phyloP scores from a whole-genome alignment of 2,113 vertebrate species.

The Balaeniceps rex region DNA sequence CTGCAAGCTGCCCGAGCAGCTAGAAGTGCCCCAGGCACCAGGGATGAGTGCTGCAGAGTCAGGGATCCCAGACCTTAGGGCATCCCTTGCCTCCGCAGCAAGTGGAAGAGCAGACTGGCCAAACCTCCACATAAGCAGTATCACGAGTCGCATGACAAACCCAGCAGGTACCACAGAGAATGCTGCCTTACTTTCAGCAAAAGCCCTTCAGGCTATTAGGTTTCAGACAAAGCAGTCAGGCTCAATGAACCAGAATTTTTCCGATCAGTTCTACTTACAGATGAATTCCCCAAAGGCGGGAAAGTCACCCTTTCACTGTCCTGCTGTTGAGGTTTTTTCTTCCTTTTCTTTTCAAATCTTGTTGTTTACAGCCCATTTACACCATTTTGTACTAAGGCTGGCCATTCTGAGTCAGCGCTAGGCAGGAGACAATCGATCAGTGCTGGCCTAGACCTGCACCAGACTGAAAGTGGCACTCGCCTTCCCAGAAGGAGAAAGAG shows the following conservation, averaged over 20 bases:
- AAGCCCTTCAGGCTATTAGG: not conserved
- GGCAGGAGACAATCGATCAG: not conserved
- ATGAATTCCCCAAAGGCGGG: not conserved
- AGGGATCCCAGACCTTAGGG: not conserved
- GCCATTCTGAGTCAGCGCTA: not conserved
- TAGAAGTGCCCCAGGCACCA: not conserved
- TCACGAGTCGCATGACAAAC: not conserved
- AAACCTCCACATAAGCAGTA: not conserved
- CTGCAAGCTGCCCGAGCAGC: not conserved
- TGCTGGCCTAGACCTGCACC: not conserved
- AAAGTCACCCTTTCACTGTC: not conserved
- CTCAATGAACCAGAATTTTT: not conserved
- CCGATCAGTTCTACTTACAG: constrained; percentile 5
- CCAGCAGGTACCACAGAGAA: not conserved
- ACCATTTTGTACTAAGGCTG: not conserved
- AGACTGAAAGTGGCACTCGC: not conserved
- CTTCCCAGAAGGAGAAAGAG: not conserved
- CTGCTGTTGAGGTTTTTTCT: not conserved
- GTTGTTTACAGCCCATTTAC: constrained; percentile 30
- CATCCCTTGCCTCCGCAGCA: not conserved
- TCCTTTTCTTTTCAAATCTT: not conserved
- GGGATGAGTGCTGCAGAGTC: not conserved
- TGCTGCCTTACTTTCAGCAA: not conserved
- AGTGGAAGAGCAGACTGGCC: not conserved
- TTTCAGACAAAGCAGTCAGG: not conserved